Percentiles rank a stretch among this genome's conserved stretches.
Conservation (phyloP, 2,888 invertebrate species). For the Pachycephus smyrnensis region DNA sequence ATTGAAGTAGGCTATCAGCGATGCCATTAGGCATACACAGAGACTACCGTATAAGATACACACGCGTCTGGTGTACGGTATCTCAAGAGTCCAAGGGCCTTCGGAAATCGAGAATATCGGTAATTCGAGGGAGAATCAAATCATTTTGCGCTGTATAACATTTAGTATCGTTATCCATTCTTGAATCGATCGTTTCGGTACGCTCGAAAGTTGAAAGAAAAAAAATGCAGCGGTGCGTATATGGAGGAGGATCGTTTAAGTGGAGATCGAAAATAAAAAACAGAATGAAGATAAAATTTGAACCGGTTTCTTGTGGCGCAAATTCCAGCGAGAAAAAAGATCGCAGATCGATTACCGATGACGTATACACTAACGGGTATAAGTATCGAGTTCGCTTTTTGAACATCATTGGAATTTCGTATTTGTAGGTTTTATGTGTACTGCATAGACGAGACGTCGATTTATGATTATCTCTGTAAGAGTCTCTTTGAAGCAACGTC, state of each 20-base stretch:
- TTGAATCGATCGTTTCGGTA: background rate
- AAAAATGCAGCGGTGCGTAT: background rate
- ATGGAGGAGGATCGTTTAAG: background rate
- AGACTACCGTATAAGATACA: constrained; percentile 15
- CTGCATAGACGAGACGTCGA: background rate
- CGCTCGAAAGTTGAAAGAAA: background rate
- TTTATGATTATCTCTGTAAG: background rate
- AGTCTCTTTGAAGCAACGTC: background rate
- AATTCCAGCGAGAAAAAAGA: background rate
- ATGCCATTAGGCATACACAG: constrained; percentile 40
- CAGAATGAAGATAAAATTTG: background rate
- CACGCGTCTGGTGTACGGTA: constrained; percentile 12
- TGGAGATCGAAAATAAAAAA: background rate
- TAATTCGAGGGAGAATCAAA: background rate
- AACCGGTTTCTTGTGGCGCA: background rate
- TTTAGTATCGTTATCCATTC: background rate
- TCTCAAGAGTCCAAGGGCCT: constrained; percentile 22
- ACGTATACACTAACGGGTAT: background rate
- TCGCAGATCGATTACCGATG: background rate
- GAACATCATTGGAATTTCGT: background rate
- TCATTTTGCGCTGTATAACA: background rate
- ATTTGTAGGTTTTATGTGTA: background rate
- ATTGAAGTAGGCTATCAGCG: constrained; percentile 47
- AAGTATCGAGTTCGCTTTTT: background rate
- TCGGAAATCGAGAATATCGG: background rate